A percentile compares a stretch with the other conserved stretches of the same genome.
Conservation (phyloP, 2,888 invertebrate species). For the Pheosia gnoma region DNA sequence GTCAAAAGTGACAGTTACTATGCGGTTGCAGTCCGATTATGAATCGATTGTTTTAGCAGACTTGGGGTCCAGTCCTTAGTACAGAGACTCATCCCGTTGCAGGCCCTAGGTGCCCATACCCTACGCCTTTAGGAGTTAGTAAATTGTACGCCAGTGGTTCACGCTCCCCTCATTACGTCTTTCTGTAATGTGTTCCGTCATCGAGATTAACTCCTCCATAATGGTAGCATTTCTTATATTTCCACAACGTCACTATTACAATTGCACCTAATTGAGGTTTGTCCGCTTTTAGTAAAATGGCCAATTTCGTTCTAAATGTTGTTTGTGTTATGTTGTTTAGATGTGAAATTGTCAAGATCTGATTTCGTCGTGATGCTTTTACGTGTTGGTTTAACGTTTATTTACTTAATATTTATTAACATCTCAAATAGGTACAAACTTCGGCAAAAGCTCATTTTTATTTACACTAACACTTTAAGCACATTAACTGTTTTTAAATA, state of each 20-base stretch:
- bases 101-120: conserved; percentile 35
- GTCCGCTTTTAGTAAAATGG: conserved; percentile 81
- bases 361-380: conserved; percentile 33
- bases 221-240: conserved; percentile 72
- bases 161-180: conserved; percentile 76
- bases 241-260: conserved; percentile 76
- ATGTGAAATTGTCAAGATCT: conserved; percentile 54
- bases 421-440: no score
- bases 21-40: no score
- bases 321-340: conserved; percentile 56
- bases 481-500: no score
- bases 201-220: conserved; percentile 80
- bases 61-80: no score
- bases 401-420: no score
- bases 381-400: background rate
- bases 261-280: conserved; percentile 79
- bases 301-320: conserved; percentile 73
- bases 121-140: conserved; percentile 74
- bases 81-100: conserved; percentile 6
- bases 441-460: no score
- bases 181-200: conserved; percentile 80
- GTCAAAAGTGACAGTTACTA: no score
- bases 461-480: no score
- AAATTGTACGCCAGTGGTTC: conserved; percentile 72
- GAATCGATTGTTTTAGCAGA: no score